phyloP scores from a whole-genome alignment of 2,888 invertebrate species.

The Neoitamus cyanurus region DNA sequence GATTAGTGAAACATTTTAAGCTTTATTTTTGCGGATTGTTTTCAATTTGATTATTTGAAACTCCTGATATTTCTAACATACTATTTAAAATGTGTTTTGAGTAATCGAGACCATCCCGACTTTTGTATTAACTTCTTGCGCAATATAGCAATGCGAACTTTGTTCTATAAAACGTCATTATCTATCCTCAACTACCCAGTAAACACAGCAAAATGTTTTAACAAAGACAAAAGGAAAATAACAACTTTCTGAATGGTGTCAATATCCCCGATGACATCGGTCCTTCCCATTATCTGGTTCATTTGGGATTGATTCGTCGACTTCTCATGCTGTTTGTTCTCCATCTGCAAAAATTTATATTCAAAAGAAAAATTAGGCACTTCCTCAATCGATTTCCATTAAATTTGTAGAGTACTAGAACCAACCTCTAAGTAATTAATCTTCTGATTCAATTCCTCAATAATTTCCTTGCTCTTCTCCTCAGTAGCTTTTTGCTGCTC shows the following conservation, averaged over 20 bases:
- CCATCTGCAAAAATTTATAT: constrained; percentile 47
- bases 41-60: too few relatives aligned
- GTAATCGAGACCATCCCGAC: neutral
- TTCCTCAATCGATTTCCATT: neutral
- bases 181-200: neutral
- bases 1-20: too few relatives aligned
- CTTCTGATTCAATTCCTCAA: constrained; percentile 63
- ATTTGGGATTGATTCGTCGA: constrained; percentile 51
- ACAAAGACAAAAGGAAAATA: constrained; percentile 33
- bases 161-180: neutral
- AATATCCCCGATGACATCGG: constrained; percentile 57
- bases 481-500: constrained; percentile 69
- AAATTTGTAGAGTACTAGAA: neutral
- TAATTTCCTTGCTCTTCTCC: constrained; percentile 61
- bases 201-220: neutral
- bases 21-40: too few relatives aligned
- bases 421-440: constrained; percentile 55
- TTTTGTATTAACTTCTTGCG: neutral
- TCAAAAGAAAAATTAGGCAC: constrained; percentile 4
- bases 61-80: too few relatives aligned
- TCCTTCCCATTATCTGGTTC: constrained; percentile 56
- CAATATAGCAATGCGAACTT: neutral
- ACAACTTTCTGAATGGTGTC: constrained; percentile 59
- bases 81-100: too few relatives aligned
- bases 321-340: constrained; percentile 57